phyloP scores from a whole-genome alignment of 35 echinoderm and acorn worm species.

The Amphiura filiformis region DNA sequence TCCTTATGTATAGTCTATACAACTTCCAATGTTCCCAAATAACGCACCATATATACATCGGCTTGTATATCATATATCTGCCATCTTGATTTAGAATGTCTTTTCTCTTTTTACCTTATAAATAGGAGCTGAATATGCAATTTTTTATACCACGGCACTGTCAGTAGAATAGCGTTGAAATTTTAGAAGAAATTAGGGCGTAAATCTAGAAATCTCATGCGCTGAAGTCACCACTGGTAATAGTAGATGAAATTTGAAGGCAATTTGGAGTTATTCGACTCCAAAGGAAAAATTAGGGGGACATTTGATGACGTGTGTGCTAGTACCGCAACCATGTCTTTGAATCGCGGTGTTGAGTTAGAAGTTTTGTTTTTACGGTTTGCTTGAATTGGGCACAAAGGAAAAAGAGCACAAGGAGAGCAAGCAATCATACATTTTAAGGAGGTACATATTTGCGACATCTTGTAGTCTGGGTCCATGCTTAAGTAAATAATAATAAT shows the following conservation, averaged over 20 bases:
- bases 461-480: too few relatives aligned
- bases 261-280: constrained; percentile 7
- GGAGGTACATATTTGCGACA: too few relatives aligned
- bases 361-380: too few relatives aligned
- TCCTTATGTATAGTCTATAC: too few relatives aligned
- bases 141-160: too few relatives aligned
- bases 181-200: neutral
- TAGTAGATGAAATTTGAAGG: neutral
- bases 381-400: too few relatives aligned
- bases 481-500: too few relatives aligned
- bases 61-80: neutral
- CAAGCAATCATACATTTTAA: too few relatives aligned
- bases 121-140: neutral
- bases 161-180: neutral
- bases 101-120: neutral
- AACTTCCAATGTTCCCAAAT: neutral
- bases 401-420: too few relatives aligned
- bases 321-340: too few relatives aligned
- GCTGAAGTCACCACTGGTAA: neutral
- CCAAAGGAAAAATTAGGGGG: neutral
- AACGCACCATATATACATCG: neutral
- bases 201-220: constrained; percentile 1
- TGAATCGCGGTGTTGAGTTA: too few relatives aligned
- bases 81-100: neutral
- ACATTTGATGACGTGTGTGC: too few relatives aligned